phyloP scores from a whole-genome alignment of 2,888 invertebrate species.

The Sycophila texana region DNA sequence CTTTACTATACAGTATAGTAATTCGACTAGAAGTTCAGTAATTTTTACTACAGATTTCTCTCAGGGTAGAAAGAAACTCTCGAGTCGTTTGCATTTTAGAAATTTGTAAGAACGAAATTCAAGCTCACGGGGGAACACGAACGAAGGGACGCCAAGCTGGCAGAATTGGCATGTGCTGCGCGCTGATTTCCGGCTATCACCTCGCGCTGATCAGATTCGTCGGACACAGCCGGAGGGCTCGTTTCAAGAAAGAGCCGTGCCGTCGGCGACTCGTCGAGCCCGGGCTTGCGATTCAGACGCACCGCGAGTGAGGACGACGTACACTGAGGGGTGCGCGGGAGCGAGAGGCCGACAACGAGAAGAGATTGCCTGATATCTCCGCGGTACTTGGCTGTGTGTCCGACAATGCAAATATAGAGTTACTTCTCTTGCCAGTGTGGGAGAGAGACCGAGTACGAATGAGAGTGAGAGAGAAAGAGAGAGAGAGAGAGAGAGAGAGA shows the following conservation, averaged over 20 bases:
- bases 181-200: slow-evolving; percentile 23
- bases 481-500: slow-evolving; percentile 56
- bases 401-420: slow-evolving; percentile 63
- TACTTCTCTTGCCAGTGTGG: slow-evolving; percentile 60
- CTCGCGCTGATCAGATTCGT: slow-evolving; percentile 4
- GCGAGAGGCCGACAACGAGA: slow-evolving; percentile 6
- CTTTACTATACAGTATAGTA: too few relatives aligned
- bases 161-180: too few relatives aligned
- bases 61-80: too few relatives aligned
- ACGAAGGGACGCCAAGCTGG: too few relatives aligned
- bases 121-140: too few relatives aligned
- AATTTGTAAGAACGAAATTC: too few relatives aligned
- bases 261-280: not conserved
- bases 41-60: too few relatives aligned
- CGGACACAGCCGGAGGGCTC: slow-evolving; percentile 6
- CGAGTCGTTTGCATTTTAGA: too few relatives aligned
- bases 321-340: not conserved
- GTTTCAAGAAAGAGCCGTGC: slow-evolving; percentile 20
- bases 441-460: not conserved
- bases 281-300: not conserved
- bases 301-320: not conserved
- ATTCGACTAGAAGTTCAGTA: too few relatives aligned
- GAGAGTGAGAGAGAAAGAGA: not conserved
- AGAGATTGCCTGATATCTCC: slow-evolving; percentile 34
- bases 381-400: slow-evolving; percentile 18